phyloP scores from a whole-genome alignment of 1,140 invertebrate genomes.

The Solenopsis fugax region DNA sequence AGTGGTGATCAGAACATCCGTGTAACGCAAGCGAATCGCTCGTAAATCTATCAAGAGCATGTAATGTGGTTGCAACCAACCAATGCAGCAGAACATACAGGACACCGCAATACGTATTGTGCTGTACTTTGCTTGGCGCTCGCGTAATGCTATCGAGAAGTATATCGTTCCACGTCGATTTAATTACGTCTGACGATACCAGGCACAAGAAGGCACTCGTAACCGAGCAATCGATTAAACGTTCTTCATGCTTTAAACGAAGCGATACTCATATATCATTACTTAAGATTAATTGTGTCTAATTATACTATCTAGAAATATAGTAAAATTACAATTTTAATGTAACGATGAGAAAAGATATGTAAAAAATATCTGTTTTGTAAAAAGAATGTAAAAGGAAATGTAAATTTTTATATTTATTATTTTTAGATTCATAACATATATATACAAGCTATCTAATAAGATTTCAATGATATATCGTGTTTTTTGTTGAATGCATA shows the following conservation, averaged over 20 bases:
- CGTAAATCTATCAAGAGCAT: slow-evolving; percentile 72
- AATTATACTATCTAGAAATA: slow-evolving; percentile 10
- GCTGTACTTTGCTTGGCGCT: slow-evolving; percentile 38
- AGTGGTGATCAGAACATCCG: slow-evolving; percentile 71
- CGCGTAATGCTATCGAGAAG: slow-evolving; percentile 60
- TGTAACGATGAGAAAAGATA: background rate
- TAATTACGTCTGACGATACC: slow-evolving; percentile 79
- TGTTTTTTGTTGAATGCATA: background rate
- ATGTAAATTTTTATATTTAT: background rate
- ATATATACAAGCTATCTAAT: background rate
- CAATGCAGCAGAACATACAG: slow-evolving; percentile 42
- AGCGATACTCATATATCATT: slow-evolving; percentile 52
- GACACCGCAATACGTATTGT: slow-evolving; percentile 68
- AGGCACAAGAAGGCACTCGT: slow-evolving; percentile 59
- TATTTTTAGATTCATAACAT: background rate
- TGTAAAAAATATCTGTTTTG: background rate
- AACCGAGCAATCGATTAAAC: slow-evolving; percentile 49
- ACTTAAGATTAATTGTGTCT: slow-evolving; percentile 3
- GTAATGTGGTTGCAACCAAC: slow-evolving; percentile 11
- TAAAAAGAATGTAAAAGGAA: background rate
- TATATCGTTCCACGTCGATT: slow-evolving; percentile 71
- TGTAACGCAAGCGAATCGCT: slow-evolving; percentile 69
- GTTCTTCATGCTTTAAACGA: slow-evolving; percentile 70
- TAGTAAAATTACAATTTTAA: background rate
- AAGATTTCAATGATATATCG: background rate